Percentiles rank a stretch among this genome's conserved stretches.
Conservation (phyloP, 2,113 vertebrate species). For the Plecotus auritus region DNA sequence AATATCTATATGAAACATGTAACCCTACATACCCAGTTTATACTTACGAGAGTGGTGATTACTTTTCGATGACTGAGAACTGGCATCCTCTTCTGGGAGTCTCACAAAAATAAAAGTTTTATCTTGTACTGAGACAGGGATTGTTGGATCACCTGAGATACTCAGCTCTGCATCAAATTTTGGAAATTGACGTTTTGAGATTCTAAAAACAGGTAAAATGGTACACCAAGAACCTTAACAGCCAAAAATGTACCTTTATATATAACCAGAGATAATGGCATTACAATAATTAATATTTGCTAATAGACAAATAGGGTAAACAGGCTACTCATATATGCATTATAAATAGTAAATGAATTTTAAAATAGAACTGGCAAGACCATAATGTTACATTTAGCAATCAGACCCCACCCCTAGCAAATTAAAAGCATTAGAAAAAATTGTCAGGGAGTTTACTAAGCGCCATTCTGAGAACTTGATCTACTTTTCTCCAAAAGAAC, state of each 20-base stretch:
- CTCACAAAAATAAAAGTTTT: conserved; percentile 86
- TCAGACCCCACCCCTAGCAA: not conserved
- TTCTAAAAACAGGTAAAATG: conserved; percentile 70
- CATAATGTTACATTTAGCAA: not conserved
- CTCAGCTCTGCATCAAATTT: conserved; percentile 83
- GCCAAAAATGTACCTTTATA: not conserved
- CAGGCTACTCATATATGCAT: not conserved
- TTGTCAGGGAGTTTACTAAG: not conserved
- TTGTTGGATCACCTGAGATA: conserved; percentile 44
- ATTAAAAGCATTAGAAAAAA: not conserved
- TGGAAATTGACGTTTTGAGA: conserved; percentile 78
- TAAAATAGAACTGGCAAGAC: not conserved
- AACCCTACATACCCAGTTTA: not conserved
- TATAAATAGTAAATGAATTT: not conserved
- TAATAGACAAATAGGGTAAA: not conserved
- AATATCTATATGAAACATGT: not conserved
- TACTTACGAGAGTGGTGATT: conserved; percentile 22
- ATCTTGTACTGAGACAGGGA: conserved; percentile 74
- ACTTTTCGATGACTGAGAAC: conserved; percentile 37
- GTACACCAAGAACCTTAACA: not conserved
- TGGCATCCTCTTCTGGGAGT: conserved; percentile 68
- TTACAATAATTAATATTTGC: not conserved
- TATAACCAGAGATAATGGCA: not conserved
- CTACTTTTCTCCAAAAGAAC: not conserved
- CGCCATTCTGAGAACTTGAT: not conserved